Conservation (phyloP, 2,113 vertebrate species). For the Tonatia bakeri region DNA sequence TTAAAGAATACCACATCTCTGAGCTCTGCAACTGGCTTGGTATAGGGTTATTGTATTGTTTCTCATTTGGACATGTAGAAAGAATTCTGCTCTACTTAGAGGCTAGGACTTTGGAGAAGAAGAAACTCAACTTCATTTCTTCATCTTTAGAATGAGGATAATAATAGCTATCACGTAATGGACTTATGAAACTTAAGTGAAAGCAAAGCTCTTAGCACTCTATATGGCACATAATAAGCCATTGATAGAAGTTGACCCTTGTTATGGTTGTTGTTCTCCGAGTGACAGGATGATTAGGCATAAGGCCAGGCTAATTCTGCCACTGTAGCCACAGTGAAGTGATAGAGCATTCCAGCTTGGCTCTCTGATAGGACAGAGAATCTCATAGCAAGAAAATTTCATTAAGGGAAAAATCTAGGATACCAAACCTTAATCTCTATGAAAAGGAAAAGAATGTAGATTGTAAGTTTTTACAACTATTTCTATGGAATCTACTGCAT, state of each 20-base stretch:
- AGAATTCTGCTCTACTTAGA: background rate
- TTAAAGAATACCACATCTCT: background rate
- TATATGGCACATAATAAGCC: conserved; percentile 16
- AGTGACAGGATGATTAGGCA: conserved; percentile 47
- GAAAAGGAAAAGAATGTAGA: background rate
- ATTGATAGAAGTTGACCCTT: conserved; percentile 16
- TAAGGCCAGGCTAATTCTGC: conserved; percentile 39
- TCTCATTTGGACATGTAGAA: background rate
- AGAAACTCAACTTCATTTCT: conserved; percentile 36
- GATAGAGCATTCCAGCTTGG: background rate
- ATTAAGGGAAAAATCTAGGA: background rate
- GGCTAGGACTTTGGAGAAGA: conserved; percentile 17
- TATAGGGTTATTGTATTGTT: background rate
- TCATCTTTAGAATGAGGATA: conserved; percentile 33
- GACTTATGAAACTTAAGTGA: conserved; percentile 35
- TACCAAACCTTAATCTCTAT: background rate
- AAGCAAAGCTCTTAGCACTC: conserved; percentile 29
- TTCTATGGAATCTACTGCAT: background rate
- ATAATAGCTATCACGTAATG: background rate
- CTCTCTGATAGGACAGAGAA: background rate
- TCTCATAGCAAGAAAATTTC: conserved; percentile 14
- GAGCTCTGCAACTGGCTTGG: background rate
- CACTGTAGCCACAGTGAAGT: background rate
- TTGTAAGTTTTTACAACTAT: background rate
- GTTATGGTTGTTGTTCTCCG: conserved; percentile 16